phyloP scores from a whole-genome alignment of 2,113 vertebrate species.

The Ginglymostoma cirratum region DNA sequence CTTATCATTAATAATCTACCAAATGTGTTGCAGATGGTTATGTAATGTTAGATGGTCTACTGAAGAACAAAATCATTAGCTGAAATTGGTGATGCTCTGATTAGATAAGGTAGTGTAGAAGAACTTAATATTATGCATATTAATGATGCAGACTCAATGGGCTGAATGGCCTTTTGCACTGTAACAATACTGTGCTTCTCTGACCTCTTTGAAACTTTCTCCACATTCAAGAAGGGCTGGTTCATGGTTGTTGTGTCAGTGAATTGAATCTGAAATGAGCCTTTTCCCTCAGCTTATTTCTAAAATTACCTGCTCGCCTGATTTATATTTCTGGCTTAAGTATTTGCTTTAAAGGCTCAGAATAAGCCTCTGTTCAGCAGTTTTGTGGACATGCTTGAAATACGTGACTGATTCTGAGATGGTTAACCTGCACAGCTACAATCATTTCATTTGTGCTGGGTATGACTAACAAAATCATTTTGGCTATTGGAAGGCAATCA shows the following conservation, averaged over 20 bases:
- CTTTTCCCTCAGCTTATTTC: neutral
- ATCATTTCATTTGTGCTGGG: too few species aligned
- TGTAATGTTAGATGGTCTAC: neutral
- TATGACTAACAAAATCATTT: too few species aligned
- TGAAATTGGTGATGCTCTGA: neutral
- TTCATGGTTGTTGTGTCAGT: neutral
- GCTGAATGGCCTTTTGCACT: too few species aligned
- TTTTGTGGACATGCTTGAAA: neutral
- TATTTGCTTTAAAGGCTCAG: neutral
- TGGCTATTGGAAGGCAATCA: too few species aligned
- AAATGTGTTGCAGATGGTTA: neutral
- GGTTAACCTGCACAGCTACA: too few species aligned
- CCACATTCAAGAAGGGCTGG: neutral
- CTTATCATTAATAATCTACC: neutral
- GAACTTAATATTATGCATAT: neutral
- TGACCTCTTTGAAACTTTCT: neutral
- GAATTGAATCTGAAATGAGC: neutral
- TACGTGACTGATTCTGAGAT: neutral
- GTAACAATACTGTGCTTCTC: too few species aligned
- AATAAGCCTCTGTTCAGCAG: neutral
- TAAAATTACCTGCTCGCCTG: neutral
- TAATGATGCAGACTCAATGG: too few species aligned
- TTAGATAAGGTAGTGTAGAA: neutral
- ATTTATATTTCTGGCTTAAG: neutral
- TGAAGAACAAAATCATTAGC: neutral